phyloP scores from a whole-genome alignment of 2,113 vertebrate species.

The Notechis scutatus region DNA sequence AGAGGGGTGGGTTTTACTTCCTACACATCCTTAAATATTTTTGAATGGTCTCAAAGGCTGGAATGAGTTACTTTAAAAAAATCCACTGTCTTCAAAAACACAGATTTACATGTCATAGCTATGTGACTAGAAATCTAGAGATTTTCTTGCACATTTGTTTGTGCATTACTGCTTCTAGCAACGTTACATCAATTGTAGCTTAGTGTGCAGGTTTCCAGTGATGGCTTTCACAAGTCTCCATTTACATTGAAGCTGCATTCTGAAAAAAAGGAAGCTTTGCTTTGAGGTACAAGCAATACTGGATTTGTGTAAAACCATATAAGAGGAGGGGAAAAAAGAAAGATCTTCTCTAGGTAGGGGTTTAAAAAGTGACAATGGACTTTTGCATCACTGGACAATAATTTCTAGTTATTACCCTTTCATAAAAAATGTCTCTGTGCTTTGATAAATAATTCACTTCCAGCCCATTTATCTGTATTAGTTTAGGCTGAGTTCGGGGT shows the following conservation, averaged over 20 bases:
- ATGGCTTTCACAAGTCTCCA: not conserved
- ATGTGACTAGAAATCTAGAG: not conserved
- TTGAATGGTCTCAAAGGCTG: not conserved
- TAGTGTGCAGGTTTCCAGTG: not conserved
- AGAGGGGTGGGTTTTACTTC: too few species aligned
- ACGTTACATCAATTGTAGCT: not conserved
- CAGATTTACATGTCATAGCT: not conserved
- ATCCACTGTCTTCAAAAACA: not conserved
- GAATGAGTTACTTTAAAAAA: too few species aligned
- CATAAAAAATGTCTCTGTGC: not conserved
- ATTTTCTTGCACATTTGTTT: not conserved
- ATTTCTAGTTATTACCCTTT: slow-evolving; percentile 6
- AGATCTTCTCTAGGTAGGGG: not conserved
- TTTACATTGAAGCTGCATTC: not conserved
- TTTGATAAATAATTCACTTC: not conserved
- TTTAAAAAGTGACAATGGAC: not conserved
- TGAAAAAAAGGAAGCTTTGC: not conserved
- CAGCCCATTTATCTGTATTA: slow-evolving; percentile 2
- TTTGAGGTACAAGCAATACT: not conserved
- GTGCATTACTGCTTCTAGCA: not conserved
- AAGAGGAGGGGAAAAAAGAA: not conserved
- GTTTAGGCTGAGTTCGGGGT: not conserved
- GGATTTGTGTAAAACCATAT: not conserved
- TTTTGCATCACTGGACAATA: not conserved
- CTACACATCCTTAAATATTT: not conserved